Base-by-base conservation (phyloP, 1,140 invertebrate species). In the Magallana gigas region DNA sequence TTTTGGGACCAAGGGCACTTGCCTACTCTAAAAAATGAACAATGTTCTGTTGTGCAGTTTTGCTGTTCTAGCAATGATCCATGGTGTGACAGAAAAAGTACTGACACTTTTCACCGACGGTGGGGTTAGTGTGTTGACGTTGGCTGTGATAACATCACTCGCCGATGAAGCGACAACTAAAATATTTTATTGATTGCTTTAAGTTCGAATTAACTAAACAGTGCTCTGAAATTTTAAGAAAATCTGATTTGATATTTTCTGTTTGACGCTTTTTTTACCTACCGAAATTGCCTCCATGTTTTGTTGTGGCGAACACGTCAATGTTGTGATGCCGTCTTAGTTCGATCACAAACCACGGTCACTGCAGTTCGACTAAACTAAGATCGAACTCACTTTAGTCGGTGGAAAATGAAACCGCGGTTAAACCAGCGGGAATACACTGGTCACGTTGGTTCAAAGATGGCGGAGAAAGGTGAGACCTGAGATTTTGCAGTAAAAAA, bases 301-400 rank as follows among this genome's bases (percentile, higher is more conserved):
- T 68, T 16, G n/a, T 18, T 18, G n/a, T 68, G n/a, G 62, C 12
- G n/a, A 68, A n/a, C n/a, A 68, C 14, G 62, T 68, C 62, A 68
- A 68, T 68, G 62, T 68, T 68, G 62, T 68, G 62, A 68, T 68
- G 62, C 62, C 62, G 62, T 68, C 62, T 68, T 23, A 23, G 23
- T 23, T 23, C 23, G 23, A 23, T 23, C 23, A 23, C 23, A 23
- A 23, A 23, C 23, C 23, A 23, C 23, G 23, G 23, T 23, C 23
- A 23, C 23, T 23, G 23, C 23, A 23, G 23, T 23, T 23, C 23
- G 23, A 23, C 23, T 23, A 0, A 23, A 23, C 23, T 23, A 23
- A 23, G 23, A 23, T 23, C 23, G 23, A 23, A 23, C 23, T 23
- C 23, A 23, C 23, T 23, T 23, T 23, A 23, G 23, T 23, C 23